These are phyloP conservation scores for Balanococcus diminutus DNA, from an alignment of 2,888 invertebrate genomes.

Conservation along the genomic window DNA sequence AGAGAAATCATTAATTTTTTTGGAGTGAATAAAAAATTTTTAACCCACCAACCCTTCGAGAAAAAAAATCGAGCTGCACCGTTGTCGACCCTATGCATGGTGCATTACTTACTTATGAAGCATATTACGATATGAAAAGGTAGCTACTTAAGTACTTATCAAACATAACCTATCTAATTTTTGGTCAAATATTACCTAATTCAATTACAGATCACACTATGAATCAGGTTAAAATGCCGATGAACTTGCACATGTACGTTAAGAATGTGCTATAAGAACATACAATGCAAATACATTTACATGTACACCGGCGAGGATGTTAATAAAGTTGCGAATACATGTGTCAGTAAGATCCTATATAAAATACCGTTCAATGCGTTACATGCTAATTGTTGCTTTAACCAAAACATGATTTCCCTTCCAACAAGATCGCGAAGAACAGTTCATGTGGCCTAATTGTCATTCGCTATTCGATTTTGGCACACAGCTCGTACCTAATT, in stretches of 20 bases:
- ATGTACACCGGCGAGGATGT: not conserved
- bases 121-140: too few relatives aligned
- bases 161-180: too few relatives aligned
- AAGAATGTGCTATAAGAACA: not conserved
- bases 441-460: not conserved
- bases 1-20: too few relatives aligned
- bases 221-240: slow-evolving; percentile 8
- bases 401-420: slow-evolving; percentile 17
- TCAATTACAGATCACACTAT: too few relatives aligned
- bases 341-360: not conserved
- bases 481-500: not conserved
- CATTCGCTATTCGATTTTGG: not conserved
- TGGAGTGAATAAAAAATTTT: too few relatives aligned
- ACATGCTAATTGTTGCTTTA: slow-evolving; percentile 12
- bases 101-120: too few relatives aligned
- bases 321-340: slow-evolving; percentile 23
- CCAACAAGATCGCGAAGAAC: not conserved
- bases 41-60: too few relatives aligned
- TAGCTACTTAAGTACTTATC: too few relatives aligned
- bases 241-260: not conserved
- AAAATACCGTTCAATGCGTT: not conserved
- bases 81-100: too few relatives aligned
- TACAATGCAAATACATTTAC: not conserved
- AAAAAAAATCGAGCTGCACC: too few relatives aligned
- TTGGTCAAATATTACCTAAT: too few relatives aligned